Percentiles rank a stretch among this genome's conserved stretches.
These are phyloP conservation scores for Drosophila neotestacea DNA, from an alignment of 2,888 invertebrate genomes.

Conservation along the genomic window DNA sequence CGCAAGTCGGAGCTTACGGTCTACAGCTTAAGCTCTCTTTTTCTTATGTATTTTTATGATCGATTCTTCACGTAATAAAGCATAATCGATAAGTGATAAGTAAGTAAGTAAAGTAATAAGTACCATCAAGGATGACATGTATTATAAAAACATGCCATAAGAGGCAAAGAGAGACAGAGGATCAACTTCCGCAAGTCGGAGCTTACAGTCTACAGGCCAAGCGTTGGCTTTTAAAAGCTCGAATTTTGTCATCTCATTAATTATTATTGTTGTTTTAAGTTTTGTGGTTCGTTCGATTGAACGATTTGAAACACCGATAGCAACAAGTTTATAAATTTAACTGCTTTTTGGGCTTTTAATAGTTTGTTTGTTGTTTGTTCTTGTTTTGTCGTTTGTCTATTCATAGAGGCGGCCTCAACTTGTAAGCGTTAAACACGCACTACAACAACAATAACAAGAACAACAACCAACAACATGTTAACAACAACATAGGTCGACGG, in stretches of 20 bases:
- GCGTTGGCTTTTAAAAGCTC: background rate
- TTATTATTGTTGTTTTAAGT: slow-evolving; percentile 3
- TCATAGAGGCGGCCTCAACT: slow-evolving; percentile 16
- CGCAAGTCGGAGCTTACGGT: slow-evolving; percentile 3
- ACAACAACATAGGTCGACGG: slow-evolving; percentile 35
- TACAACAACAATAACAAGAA: slow-evolving; percentile 17
- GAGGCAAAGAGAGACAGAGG: no score
- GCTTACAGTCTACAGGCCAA: slow-evolving; percentile 1
- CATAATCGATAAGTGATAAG: background rate
- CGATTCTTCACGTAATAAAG: no score
- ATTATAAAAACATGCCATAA: background rate
- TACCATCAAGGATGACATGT: background rate
- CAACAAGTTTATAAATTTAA: slow-evolving; percentile 18
- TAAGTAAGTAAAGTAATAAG: no score
- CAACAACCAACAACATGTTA: background rate
- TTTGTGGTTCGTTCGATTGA: slow-evolving; percentile 7
- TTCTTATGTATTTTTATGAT: no score
- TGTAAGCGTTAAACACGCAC: slow-evolving; percentile 23
- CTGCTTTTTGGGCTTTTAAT: slow-evolving; percentile 16
- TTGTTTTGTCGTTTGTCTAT: slow-evolving; percentile 10
- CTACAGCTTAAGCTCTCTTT: background rate
- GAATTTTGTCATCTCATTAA: background rate
- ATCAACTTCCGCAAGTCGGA: slow-evolving; percentile 8
- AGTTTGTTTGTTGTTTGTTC: slow-evolving; percentile 9
- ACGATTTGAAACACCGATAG: slow-evolving; percentile 8